A percentile compares a stretch with the other conserved stretches of the same genome.
Evolutionary conservation across 2,113 vertebrate genomes (phyloP).

Genomic region (Mormyrus iriodes): DNA sequence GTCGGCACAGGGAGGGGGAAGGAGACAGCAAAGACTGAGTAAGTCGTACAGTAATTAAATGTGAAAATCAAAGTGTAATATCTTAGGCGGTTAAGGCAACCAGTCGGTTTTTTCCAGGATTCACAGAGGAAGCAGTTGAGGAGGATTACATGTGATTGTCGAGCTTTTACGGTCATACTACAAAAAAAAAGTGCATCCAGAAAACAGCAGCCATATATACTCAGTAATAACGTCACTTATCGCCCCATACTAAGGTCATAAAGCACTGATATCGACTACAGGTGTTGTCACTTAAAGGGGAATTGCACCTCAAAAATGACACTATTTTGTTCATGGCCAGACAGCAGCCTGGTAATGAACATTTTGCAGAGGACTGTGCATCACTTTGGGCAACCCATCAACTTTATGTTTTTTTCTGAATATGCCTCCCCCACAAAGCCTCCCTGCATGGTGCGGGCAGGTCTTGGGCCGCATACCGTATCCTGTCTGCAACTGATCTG

Average conservation of each 20-base stretch:
- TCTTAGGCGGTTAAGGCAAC: not conserved
- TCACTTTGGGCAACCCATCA: not conserved
- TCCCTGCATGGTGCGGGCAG: not conserved
- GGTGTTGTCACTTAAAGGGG: not conserved
- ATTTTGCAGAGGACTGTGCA: not conserved
- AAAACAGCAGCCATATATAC: not conserved
- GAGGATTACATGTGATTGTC: not conserved
- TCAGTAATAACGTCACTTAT: not conserved
- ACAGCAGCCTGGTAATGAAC: not conserved
- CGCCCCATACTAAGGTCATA: not conserved
- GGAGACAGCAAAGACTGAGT: not conserved
- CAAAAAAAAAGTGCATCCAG: not conserved
- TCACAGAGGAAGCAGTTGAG: not conserved
- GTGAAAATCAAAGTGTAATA: not conserved
- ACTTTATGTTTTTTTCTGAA: not conserved
- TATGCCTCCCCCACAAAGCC: not conserved
- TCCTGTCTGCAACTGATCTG: not conserved
- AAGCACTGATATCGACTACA: not conserved
- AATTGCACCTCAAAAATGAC: not conserved
- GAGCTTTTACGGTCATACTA: not conserved
- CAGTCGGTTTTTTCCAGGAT: too few relatives aligned
- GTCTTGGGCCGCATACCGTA: not conserved
- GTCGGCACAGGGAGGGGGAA: not conserved
- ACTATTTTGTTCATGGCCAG: not conserved
- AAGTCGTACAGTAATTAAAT: slow-evolving; percentile 5